Conservation (phyloP, 2,888 invertebrate genomes). For the Drosophila vallismaia region DNA sequence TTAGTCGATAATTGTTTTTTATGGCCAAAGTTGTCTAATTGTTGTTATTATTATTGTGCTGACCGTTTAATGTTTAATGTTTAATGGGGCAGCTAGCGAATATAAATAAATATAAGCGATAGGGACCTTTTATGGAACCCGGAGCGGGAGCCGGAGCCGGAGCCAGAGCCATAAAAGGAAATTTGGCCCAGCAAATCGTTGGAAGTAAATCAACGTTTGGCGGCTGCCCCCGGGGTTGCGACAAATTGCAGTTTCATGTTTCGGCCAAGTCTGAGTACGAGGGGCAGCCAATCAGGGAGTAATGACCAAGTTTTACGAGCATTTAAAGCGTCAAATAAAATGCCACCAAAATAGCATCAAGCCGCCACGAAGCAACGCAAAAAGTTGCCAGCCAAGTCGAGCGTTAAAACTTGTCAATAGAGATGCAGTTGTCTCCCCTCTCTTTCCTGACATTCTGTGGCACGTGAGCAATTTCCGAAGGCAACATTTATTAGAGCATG, state of each 20-base stretch:
- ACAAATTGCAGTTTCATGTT: constrained; percentile 65
- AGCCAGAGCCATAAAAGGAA: constrained; percentile 34
- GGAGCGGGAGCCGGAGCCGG: too few species aligned
- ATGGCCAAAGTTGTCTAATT: constrained; percentile 21
- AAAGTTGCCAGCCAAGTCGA: constrained; percentile 51
- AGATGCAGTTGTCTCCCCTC: constrained; percentile 27
- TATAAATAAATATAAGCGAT: constrained; percentile 31
- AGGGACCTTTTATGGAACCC: constrained; percentile 26
- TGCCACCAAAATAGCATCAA: constrained; percentile 20
- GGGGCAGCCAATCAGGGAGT: constrained; percentile 42
- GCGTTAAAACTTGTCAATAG: constrained; percentile 47
- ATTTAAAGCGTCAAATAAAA: constrained; percentile 60
- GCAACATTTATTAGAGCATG: constrained; percentile 45
- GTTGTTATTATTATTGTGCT: constrained; percentile 22
- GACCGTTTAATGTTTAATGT: constrained; percentile 38
- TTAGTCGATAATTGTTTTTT: constrained; percentile 27
- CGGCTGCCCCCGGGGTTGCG: constrained; percentile 40
- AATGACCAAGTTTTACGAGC: constrained; percentile 54
- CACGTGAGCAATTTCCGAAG: constrained; percentile 46
- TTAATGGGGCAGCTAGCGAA: constrained; percentile 35
- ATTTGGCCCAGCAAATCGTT: constrained; percentile 40
- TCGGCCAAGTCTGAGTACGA: constrained; percentile 9
- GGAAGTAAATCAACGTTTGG: constrained; percentile 45
- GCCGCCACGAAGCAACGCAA: constrained; percentile 18
- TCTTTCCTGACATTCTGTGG: constrained; percentile 7